phyloP scores from a whole-genome alignment of 1,140 invertebrate species.

The Brachionus rotundiformis region DNA sequence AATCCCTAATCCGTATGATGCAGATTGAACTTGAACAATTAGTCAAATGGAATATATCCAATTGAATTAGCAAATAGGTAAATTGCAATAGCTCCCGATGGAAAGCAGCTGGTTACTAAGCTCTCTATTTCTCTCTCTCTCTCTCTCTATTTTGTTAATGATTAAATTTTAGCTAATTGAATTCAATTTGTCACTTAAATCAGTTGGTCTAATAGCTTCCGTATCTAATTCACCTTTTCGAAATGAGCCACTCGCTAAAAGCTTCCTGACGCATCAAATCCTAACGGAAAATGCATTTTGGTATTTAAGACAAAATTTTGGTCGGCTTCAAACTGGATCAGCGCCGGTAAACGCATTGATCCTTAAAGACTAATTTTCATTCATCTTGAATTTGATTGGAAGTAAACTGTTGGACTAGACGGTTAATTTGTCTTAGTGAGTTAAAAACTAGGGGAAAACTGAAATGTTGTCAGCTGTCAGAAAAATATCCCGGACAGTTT shows the following conservation, averaged over 20 bases:
- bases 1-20: slow-evolving; percentile 22
- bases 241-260: not conserved
- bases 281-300: not conserved
- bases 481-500: not conserved
- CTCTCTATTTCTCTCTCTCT: not conserved
- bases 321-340: too few species aligned
- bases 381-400: too few species aligned
- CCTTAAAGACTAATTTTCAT: too few species aligned
- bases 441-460: too few species aligned
- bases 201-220: slow-evolving; percentile 4
- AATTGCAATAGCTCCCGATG: not conserved
- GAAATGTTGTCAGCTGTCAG: not conserved
- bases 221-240: slow-evolving; percentile 5
- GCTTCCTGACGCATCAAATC: slow-evolving; percentile 8
- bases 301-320: too few species aligned
- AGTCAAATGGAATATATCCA: slow-evolving; percentile 13
- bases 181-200: slow-evolving; percentile 5
- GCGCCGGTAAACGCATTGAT: too few species aligned
- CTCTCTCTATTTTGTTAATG: not conserved
- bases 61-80: slow-evolving; percentile 1
- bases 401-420: too few species aligned
- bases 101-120: slow-evolving; percentile 4
- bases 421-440: too few species aligned
- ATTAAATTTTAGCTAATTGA: slow-evolving; percentile 16
- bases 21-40: slow-evolving; percentile 16